phyloP scores from a whole-genome alignment of 2,888 invertebrate species.

The Galerucella calmariensis region DNA sequence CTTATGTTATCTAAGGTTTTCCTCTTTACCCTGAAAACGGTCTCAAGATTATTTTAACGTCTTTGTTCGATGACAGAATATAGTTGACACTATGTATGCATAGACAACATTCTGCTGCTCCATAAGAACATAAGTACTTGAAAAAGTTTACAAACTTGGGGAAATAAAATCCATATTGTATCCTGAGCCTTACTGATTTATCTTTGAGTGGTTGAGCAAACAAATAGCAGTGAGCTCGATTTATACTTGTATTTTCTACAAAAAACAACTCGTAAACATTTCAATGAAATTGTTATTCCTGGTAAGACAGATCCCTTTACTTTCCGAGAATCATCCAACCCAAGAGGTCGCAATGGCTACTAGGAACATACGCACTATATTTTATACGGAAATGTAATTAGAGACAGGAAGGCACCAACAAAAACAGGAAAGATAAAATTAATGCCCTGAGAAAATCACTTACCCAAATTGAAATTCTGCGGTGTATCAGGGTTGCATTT shows the following conservation, averaged over 20 bases:
- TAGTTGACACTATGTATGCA: too few species aligned
- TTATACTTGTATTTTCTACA: background rate
- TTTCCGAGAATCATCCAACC: conserved; percentile 20
- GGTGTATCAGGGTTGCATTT: conserved; percentile 51
- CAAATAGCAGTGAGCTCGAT: background rate
- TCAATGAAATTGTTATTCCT: conserved; percentile 24
- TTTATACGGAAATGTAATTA: conserved; percentile 37
- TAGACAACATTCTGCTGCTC: too few species aligned
- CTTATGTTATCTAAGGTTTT: too few species aligned
- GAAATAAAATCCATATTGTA: too few species aligned
- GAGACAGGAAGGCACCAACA: conserved; percentile 37
- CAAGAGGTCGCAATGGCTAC: conserved; percentile 19
- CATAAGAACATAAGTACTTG: too few species aligned
- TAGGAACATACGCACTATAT: conserved; percentile 28
- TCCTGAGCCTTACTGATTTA: too few species aligned
- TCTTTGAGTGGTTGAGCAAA: too few species aligned
- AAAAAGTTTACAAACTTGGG: too few species aligned
- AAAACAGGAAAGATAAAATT: conserved; percentile 36
- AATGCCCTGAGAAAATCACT: conserved; percentile 40
- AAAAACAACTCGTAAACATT: conserved; percentile 10
- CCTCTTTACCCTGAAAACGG: too few species aligned
- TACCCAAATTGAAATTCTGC: conserved; percentile 44
- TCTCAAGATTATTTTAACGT: too few species aligned
- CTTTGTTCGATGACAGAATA: too few species aligned
- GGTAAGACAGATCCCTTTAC: conserved; percentile 1